Conservation (phyloP, 2,113 vertebrate species). For the Numenius arquata region DNA sequence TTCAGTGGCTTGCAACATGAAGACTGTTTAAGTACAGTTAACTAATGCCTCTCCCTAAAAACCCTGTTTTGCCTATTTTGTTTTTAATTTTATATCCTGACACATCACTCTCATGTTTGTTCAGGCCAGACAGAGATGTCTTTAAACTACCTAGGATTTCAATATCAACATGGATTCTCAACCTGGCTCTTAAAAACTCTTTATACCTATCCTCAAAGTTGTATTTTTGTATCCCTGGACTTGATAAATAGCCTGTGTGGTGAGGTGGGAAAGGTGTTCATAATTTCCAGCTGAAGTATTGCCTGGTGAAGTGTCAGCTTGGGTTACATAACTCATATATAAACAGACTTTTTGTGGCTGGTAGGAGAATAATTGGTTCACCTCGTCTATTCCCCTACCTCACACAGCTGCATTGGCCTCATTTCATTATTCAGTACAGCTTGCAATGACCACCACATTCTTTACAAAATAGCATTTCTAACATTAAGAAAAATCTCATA, state of each 20-base stretch:
- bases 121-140: not conserved
- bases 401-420: conserved; percentile 36
- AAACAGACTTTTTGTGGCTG: conserved; percentile 67
- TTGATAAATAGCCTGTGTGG: conserved; percentile 60
- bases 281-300: conserved; percentile 63
- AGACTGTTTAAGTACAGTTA: not conserved
- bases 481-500: not conserved
- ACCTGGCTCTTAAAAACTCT: conserved; percentile 24
- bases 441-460: conserved; percentile 26
- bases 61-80: not conserved
- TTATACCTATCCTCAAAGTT: conserved; percentile 61
- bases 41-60: not conserved
- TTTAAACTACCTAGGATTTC: not conserved
- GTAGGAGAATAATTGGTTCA: conserved; percentile 65
- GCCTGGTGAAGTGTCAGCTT: conserved; percentile 65
- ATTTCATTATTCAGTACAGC: conserved; percentile 55
- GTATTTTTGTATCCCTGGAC: conserved; percentile 48
- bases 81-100: not conserved
- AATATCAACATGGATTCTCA: conserved; percentile 21
- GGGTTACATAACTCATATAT: conserved; percentile 71
- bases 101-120: not conserved
- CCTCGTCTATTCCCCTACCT: conserved; percentile 45
- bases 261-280: conserved; percentile 43
- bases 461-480: not conserved
- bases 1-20: not conserved